Evolutionary conservation across 2,888 invertebrate genomes (phyloP).

Genomic region (Myopa tessellatipennis): DNA sequence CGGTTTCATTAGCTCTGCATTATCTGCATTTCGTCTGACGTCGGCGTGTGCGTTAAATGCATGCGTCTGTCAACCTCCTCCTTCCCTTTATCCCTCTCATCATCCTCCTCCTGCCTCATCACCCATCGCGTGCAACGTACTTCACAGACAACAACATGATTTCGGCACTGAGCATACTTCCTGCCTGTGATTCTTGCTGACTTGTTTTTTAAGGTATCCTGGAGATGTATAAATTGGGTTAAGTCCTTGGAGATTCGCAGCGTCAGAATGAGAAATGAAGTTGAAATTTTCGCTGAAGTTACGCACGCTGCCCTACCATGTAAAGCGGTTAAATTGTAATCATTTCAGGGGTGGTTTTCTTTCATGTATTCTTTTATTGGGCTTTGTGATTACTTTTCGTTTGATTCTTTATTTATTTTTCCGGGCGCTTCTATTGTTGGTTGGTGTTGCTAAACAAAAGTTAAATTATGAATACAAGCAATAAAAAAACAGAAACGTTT

Average conservation of each 20-base stretch:
- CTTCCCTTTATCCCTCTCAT: neutral
- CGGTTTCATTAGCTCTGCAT: conserved; percentile 46
- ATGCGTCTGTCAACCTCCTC: conserved; percentile 5
- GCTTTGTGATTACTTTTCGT: conserved; percentile 13
- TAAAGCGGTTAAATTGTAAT: conserved; percentile 40
- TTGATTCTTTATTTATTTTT: conserved; percentile 10
- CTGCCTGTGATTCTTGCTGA: conserved; percentile 7
- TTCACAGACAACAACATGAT: neutral
- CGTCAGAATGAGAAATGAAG: neutral
- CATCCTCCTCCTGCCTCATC: neutral
- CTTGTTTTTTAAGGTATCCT: conserved; percentile 13
- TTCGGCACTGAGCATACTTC: conserved; percentile 22
- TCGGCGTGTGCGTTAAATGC: conserved; percentile 2
- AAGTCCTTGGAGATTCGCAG: conserved; percentile 61
- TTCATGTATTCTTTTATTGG: conserved; percentile 11
- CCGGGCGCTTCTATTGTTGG: neutral
- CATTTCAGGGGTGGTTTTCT: conserved; percentile 22
- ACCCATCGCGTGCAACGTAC: neutral
- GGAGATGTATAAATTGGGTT: conserved; percentile 61
- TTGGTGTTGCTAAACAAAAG: conserved; percentile 41
- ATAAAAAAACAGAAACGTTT: conserved; percentile 29
- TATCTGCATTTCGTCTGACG: conserved; percentile 31
- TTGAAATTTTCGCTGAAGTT: conserved; percentile 1
- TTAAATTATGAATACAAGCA: conserved; percentile 38
- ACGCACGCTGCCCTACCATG: conserved; percentile 20